Conservation (phyloP, 2,888 invertebrate species). For the Drosophila fulvimacula region DNA sequence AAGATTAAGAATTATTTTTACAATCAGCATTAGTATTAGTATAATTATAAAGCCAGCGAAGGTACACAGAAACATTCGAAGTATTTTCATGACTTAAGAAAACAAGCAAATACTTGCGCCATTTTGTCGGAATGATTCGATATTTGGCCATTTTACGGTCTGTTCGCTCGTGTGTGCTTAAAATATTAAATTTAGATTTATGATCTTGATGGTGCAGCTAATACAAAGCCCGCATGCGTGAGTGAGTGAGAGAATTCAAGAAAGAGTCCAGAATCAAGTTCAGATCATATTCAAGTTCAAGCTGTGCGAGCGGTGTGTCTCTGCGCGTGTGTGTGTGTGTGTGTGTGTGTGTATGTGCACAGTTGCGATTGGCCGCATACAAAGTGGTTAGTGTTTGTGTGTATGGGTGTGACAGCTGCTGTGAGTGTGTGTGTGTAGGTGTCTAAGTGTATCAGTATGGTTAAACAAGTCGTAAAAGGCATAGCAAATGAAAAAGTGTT, state of each 20-base stretch:
- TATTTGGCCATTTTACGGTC: neutral
- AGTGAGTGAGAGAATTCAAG: constrained; percentile 31
- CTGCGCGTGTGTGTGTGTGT: neutral
- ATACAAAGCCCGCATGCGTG: constrained; percentile 27
- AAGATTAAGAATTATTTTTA: neutral
- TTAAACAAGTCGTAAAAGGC: constrained; percentile 59
- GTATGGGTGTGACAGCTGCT: constrained; percentile 24
- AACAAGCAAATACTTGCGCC: neutral
- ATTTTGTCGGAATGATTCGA: neutral
- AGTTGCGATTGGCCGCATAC: constrained; percentile 52
- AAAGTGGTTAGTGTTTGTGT: constrained; percentile 28
- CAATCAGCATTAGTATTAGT: neutral
- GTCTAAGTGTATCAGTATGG: constrained; percentile 20
- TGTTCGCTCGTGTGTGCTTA: constrained; percentile 9
- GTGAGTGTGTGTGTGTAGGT: constrained; percentile 15
- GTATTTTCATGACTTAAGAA: neutral
- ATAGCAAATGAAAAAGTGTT: constrained; percentile 64
- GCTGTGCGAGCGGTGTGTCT: constrained; percentile 19
- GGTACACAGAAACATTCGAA: neutral
- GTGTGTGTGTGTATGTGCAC: constrained; percentile 23
- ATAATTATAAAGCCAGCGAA: neutral
- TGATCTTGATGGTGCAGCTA: constrained; percentile 21
- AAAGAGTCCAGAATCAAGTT: constrained; percentile 37
- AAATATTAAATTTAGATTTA: constrained; percentile 12
- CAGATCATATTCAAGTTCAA: constrained; percentile 46